These are phyloP conservation scores for Ptychobarbus kaznakovi DNA, from an alignment of 2,797 vertebrate genomes.

Conservation along the genomic window DNA sequence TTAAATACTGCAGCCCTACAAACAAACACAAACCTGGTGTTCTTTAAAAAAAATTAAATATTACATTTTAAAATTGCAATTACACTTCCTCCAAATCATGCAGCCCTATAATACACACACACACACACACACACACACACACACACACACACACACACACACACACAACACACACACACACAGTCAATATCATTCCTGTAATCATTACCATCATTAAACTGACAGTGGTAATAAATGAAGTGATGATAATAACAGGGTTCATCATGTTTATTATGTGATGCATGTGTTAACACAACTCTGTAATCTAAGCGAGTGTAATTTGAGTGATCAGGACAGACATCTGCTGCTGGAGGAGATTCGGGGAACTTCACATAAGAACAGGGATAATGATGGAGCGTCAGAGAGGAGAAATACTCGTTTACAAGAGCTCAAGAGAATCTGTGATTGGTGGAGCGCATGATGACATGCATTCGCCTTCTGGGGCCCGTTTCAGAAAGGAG, in stretches of 20 bases:
- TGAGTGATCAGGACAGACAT: background rate
- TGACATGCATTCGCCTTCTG: constrained; percentile 78
- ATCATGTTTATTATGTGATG: background rate
- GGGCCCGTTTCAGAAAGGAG: too few relatives aligned
- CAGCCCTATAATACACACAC: too few relatives aligned
- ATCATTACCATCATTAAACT: background rate
- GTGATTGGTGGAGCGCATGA: constrained; percentile 76
- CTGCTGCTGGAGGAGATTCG: constrained; percentile 30
- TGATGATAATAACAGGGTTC: background rate
- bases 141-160: too few relatives aligned
- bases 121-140: too few relatives aligned
- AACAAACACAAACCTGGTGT: too few relatives aligned
- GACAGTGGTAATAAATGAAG: background rate
- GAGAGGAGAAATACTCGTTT: constrained; percentile 62
- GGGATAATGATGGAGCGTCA: background rate
- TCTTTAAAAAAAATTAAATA: background rate
- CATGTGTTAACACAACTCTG: background rate
- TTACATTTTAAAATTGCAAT: background rate
- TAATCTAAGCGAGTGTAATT: background rate
- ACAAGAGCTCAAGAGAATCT: constrained; percentile 73
- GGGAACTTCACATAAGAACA: constrained; percentile 11
- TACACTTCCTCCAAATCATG: too few relatives aligned
- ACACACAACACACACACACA: too few relatives aligned
- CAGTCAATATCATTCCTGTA: background rate
- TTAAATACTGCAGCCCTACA: background rate